Evolutionary conservation across 2,797 vertebrate genomes (phyloP), one percentile per base, ranked within the genome.

Genomic region (Pseudopleuronectes americanus): DNA sequence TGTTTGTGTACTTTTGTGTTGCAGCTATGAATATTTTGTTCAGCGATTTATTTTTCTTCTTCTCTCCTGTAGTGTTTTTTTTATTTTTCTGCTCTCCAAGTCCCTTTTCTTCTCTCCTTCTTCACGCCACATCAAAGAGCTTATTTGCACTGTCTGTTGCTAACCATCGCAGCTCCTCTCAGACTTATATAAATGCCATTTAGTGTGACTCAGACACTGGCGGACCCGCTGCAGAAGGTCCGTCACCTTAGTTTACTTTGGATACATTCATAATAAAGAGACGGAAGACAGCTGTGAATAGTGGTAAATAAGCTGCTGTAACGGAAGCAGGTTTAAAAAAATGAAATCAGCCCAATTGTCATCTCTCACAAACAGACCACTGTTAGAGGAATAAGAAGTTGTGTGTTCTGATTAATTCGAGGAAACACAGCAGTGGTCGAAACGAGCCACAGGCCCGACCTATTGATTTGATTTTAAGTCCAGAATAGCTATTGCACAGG

Each of bases 121-220:
- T 77, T 60, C 67, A 41, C n/a, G 2, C 71, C 31, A 33, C 74
- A 79, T 84, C 69, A 80, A 81, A 83, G 55, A 64, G 38, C 64
- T 53, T 82, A 67, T 83, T 84, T 77, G 72, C 74, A 62, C 71
- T 19, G 23, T 76, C 33, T 65, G 54, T 75, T 69, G 59, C 72
- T 36, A 73, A 71, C 77, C 52, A 54, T 57, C 57, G 33, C 68
- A 52, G 70, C 70, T 87, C 81, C 80, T 68, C 58, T 78, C 68
- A 83, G 79, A 87, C 73, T 69, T 84, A 60, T 66, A 58, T 68
- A 78, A 85, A 86, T 78, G 81, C 69, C 62, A 74, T 77, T 26
- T 7, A 53, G 56, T 71, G 70, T 83, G 79, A 86, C 63, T 88
- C 81, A 85, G 74, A 72, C 64, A 61, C 68, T 13, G 7, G 64